phyloP scores from a whole-genome alignment of 2,888 invertebrate species.

The Trissolcus japonicus region DNA sequence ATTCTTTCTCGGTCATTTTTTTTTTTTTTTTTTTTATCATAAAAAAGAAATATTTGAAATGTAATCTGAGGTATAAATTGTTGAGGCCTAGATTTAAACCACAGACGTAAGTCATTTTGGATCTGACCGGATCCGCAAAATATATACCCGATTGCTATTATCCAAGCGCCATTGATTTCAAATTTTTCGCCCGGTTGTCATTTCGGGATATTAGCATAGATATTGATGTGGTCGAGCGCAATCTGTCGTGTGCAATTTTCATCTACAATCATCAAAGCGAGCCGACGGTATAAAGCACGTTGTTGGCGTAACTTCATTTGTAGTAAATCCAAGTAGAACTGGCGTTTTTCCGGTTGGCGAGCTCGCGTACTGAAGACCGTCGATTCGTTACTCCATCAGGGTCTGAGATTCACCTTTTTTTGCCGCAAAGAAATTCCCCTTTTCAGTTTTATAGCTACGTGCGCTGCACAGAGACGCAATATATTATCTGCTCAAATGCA shows the following conservation, averaged over 20 bases:
- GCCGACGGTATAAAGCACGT: constrained; percentile 18
- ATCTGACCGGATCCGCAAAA: constrained; percentile 28
- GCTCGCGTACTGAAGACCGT: constrained; percentile 31
- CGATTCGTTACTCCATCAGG: constrained; percentile 44
- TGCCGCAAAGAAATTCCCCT: constrained; percentile 24
- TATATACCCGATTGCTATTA: constrained; percentile 29
- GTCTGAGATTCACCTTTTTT: constrained; percentile 40
- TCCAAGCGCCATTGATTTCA: constrained; percentile 22
- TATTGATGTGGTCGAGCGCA: constrained; percentile 9
- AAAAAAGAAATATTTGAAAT: too few relatives aligned
- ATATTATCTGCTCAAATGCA: constrained; percentile 47
- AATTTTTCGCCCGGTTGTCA: constrained; percentile 7
- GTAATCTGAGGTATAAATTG: too few relatives aligned
- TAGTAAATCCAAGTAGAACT: constrained; percentile 51
- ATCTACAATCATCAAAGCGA: constrained; percentile 18
- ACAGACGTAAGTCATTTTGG: constrained; percentile 38
- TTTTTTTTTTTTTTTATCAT: too few relatives aligned
- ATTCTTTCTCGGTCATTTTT: too few relatives aligned
- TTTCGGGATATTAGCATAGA: constrained; percentile 26
- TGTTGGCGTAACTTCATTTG: constrained; percentile 48
- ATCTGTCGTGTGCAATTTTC: constrained; percentile 24
- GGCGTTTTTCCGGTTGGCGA: constrained; percentile 48
- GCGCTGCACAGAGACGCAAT: constrained; percentile 38
- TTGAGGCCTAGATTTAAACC: constrained; percentile 35
- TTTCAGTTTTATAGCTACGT: constrained; percentile 41